Evolutionary conservation across 2,113 vertebrate species (phyloP).

Genomic region (Heterotilapia buettikoferi): DNA sequence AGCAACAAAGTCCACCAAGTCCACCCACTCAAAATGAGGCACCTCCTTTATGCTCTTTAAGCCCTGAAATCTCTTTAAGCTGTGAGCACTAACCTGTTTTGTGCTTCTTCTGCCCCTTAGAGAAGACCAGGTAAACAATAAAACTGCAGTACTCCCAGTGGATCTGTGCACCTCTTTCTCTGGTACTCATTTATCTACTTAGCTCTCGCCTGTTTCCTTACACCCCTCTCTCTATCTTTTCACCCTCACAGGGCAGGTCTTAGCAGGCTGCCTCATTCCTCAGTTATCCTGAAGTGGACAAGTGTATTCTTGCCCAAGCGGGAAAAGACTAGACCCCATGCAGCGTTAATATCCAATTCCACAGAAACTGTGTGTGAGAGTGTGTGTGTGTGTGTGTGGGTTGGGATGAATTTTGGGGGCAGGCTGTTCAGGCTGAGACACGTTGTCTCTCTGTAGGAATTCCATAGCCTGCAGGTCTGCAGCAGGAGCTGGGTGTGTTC

Average conservation of each 20-base stretch:
- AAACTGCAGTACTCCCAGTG: neutral
- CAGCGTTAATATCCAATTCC: conserved; percentile 26
- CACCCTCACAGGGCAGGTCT: conserved; percentile 46
- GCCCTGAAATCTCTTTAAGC: neutral
- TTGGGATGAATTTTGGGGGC: neutral
- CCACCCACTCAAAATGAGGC: neutral
- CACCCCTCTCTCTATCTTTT: neutral
- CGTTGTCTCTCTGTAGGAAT: conserved; percentile 52
- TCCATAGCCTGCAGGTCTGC: conserved; percentile 48
- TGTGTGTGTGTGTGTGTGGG: neutral
- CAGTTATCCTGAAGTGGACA: conserved; percentile 15
- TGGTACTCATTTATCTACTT: neutral
- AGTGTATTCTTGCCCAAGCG: conserved; percentile 49
- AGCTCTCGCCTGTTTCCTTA: neutral
- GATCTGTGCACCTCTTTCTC: neutral
- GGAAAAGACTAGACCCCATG: conserved; percentile 38
- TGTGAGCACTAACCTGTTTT: conserved; percentile 44
- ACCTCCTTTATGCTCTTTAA: neutral
- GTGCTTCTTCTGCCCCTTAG: conserved; percentile 45
- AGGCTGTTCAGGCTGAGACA: conserved; percentile 52
- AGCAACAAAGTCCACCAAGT: neutral
- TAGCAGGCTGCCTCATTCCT: conserved; percentile 66
- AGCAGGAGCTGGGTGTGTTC: conserved; percentile 19
- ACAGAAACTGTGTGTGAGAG: neutral
- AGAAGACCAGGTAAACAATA: conserved; percentile 36